phyloP scores from a whole-genome alignment of 2,113 vertebrate species.

The Albula glossodonta region DNA sequence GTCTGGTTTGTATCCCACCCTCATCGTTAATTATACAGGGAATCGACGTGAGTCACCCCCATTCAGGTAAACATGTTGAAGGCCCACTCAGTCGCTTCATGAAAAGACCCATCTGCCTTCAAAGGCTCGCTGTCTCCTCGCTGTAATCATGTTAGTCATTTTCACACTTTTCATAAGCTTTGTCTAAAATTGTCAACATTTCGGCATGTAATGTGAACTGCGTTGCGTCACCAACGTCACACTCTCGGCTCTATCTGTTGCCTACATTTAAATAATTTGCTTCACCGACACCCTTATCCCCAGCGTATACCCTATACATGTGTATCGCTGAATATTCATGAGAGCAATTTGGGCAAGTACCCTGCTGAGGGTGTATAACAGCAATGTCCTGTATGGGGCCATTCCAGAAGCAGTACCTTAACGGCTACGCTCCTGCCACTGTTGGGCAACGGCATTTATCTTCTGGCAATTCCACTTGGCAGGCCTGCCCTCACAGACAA shows the following conservation, averaged over 20 bases:
- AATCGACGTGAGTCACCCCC: not conserved
- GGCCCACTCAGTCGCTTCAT: not conserved
- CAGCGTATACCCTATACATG: not conserved
- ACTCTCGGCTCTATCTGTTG: no score
- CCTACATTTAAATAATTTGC: no score
- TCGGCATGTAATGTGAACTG: no score
- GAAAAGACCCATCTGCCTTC: not conserved
- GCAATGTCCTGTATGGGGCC: not conserved
- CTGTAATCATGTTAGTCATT: not conserved
- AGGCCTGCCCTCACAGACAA: not conserved
- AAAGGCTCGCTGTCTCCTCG: not conserved
- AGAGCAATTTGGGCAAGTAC: not conserved
- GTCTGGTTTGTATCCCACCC: not conserved
- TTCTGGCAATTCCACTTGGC: not conserved
- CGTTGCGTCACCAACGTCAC: no score
- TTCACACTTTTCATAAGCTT: not conserved
- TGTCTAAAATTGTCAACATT: no score
- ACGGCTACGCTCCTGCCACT: no score
- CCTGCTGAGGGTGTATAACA: not conserved
- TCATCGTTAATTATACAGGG: not conserved
- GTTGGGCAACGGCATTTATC: no score
- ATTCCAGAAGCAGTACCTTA: no score
- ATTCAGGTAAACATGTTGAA: not conserved
- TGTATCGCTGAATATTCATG: not conserved
- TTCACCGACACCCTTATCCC: no score